A percentile compares a stretch with the other conserved stretches of the same genome.
Conservation (phyloP, 2,888 invertebrate genomes). For the Physocephala rufipes region DNA sequence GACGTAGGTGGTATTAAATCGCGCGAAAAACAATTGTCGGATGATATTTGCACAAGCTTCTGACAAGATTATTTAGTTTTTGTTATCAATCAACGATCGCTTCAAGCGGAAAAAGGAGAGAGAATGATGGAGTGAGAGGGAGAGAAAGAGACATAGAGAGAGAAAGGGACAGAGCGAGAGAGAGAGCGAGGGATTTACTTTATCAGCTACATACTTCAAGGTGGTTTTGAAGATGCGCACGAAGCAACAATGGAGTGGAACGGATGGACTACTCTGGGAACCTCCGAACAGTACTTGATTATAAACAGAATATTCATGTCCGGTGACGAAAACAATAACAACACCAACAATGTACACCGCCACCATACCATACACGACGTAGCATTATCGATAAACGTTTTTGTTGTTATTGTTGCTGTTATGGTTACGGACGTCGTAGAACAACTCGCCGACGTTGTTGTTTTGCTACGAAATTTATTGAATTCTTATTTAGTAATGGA, state of each 20-base stretch:
- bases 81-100: conserved; percentile 29
- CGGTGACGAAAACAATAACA: conserved; percentile 51
- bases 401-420: conserved; percentile 43
- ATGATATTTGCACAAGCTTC: conserved; percentile 43
- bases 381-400: conserved; percentile 45
- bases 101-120: too few relatives aligned
- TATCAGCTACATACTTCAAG: conserved; percentile 38
- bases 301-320: conserved; percentile 62
- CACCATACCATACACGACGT: conserved; percentile 37
- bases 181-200: conserved; percentile 47
- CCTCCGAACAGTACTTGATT: conserved; percentile 54
- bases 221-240: conserved; percentile 6
- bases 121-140: too few relatives aligned
- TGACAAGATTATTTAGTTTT: conserved; percentile 26
- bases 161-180: too few relatives aligned
- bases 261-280: conserved; percentile 44
- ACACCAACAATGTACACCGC: conserved; percentile 30
- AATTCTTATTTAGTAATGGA: conserved; percentile 56
- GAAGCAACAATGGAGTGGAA: not conserved
- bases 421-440: conserved; percentile 35
- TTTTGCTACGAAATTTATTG: conserved; percentile 58
- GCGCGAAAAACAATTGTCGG: conserved; percentile 60
- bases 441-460: conserved; percentile 26
- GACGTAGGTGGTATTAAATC: conserved; percentile 44
- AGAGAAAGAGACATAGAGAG: too few relatives aligned